phyloP scores from a whole-genome alignment of 92 coral and sea anemone species.

The Chrysogorgia sp. region DNA sequence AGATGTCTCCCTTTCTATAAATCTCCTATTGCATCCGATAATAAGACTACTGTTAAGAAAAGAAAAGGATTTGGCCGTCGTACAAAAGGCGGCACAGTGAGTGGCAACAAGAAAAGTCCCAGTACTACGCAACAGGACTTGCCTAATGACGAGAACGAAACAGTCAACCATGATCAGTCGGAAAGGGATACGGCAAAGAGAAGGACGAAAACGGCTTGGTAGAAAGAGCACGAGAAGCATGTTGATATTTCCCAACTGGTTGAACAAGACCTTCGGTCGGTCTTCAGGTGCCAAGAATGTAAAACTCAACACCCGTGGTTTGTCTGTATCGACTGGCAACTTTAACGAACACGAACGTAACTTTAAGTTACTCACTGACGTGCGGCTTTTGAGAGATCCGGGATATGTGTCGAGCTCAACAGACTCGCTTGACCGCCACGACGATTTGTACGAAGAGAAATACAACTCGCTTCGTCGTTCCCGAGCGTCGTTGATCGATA shows the following conservation, averaged over 20 bases:
- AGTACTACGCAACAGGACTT: slow-evolving; percentile 2
- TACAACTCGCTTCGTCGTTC: slow-evolving; percentile 81
- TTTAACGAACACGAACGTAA: slow-evolving; percentile 27
- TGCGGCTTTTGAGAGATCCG: slow-evolving; percentile 40
- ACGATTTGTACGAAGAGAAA: slow-evolving; percentile 41
- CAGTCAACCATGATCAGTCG: background rate
- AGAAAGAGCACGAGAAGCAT: slow-evolving; percentile 1
- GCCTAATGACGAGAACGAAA: slow-evolving; percentile 7
- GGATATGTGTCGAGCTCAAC: slow-evolving; percentile 41
- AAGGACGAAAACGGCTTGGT: background rate
- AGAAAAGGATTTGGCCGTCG: slow-evolving; percentile 38
- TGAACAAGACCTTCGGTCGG: slow-evolving; percentile 9
- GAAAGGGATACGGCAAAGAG: slow-evolving; percentile 4
- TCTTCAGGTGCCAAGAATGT: slow-evolving; percentile 18
- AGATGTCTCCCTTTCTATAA: slow-evolving; percentile 13
- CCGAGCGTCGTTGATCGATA: slow-evolving; percentile 61
- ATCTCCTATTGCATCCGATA: slow-evolving; percentile 16
- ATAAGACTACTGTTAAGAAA: slow-evolving; percentile 32
- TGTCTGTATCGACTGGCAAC: slow-evolving; percentile 39
- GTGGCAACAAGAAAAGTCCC: slow-evolving; percentile 18
- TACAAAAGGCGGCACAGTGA: slow-evolving; percentile 36
- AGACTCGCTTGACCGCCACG: slow-evolving; percentile 23
- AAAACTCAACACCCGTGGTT: slow-evolving; percentile 8
- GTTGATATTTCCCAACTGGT: slow-evolving; percentile 31
- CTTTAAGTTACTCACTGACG: slow-evolving; percentile 41